These are phyloP conservation scores for Pelosia muscerda DNA, from an alignment of 2,888 invertebrate species.

Conservation along the genomic window DNA sequence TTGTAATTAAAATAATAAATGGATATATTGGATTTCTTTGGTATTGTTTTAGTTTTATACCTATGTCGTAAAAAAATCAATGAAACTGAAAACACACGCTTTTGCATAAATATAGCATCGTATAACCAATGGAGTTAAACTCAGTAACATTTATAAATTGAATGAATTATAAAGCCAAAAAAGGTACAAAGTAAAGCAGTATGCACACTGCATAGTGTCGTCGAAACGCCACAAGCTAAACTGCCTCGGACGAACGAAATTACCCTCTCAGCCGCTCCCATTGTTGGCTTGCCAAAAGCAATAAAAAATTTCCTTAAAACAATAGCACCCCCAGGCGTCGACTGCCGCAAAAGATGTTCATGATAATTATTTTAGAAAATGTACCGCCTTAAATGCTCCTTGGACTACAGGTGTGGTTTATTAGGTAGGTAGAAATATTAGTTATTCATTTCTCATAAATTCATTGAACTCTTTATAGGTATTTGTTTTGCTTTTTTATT, in stretches of 20 bases:
- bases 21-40: conserved; percentile 41
- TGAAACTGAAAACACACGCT: conserved; percentile 33
- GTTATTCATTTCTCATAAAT: conserved; percentile 41
- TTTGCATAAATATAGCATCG: conserved; percentile 2
- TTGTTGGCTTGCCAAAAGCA: conserved; percentile 84
- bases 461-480: conserved; percentile 33
- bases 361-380: conserved; percentile 83
- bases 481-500: background rate
- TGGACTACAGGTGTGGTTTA: conserved; percentile 79
- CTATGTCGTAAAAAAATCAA: conserved; percentile 31
- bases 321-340: conserved; percentile 82
- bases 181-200: conserved; percentile 56
- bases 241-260: conserved; percentile 71
- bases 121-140: conserved; percentile 38
- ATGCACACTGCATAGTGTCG: conserved; percentile 63
- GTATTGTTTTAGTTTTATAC: conserved; percentile 33
- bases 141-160: conserved; percentile 53
- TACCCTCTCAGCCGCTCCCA: conserved; percentile 76
- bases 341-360: conserved; percentile 81
- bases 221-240: conserved; percentile 65
- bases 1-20: conserved; percentile 48
- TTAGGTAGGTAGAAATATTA: conserved; percentile 59
- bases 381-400: conserved; percentile 79
- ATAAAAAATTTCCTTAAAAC: conserved; percentile 84
- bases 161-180: conserved; percentile 57